A percentile compares a stretch with the other conserved stretches of the same genome.
Conservation (phyloP, 2,113 vertebrate genomes). For the Takifugu flavidus region DNA sequence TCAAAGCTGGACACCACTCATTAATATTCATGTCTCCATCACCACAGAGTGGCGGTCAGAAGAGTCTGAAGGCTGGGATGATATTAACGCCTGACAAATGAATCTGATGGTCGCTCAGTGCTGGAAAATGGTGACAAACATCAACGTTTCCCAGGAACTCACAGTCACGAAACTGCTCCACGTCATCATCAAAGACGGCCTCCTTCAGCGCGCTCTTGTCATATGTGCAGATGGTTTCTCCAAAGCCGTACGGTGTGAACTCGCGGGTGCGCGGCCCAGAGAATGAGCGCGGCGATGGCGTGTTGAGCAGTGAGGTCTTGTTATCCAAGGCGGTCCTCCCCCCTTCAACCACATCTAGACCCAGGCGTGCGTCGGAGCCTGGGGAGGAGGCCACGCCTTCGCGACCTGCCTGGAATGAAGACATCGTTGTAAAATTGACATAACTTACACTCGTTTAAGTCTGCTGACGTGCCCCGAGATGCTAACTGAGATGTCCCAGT, state of each 20-base stretch:
- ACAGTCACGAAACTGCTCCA: constrained; percentile 96
- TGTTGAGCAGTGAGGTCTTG: constrained; percentile 97
- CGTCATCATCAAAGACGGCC: constrained; percentile 95
- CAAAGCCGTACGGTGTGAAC: constrained; percentile 89
- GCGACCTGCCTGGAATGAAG: constrained; percentile 55
- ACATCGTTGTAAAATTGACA: no score
- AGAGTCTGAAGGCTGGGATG: no score
- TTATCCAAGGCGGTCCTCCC: constrained; percentile 88
- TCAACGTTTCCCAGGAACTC: constrained; percentile 34
- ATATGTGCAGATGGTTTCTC: constrained; percentile 87
- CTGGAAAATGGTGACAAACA: not conserved
- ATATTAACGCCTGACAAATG: no score
- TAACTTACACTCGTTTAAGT: no score
- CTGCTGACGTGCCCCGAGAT: no score
- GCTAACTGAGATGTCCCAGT: no score
- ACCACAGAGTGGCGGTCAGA: no score
- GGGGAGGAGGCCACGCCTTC: constrained; percentile 66
- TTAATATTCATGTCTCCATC: no score
- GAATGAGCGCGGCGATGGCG: constrained; percentile 89
- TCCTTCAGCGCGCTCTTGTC: constrained; percentile 97
- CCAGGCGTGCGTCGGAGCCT: constrained; percentile 65
- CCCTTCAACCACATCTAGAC: constrained; percentile 79
- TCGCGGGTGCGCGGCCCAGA: constrained; percentile 86
- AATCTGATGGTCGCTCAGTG: no score
- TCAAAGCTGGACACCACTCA: no score